A percentile compares a stretch with the other conserved stretches of the same genome.
Conservation (phyloP, 2,888 invertebrate species). For the Dryococelus australis region DNA sequence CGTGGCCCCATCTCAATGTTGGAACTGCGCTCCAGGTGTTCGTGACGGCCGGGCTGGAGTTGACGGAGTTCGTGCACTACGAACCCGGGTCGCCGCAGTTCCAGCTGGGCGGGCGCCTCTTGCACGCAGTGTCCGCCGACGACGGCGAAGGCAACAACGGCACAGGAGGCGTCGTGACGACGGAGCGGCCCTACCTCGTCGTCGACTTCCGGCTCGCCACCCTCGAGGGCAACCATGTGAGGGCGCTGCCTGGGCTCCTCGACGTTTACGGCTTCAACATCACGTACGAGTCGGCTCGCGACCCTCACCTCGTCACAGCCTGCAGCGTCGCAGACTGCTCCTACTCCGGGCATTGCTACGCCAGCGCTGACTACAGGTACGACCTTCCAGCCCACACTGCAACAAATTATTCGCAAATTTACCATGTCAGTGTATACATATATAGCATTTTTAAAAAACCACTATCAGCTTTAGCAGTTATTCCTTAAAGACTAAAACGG, state of each 20-base stretch:
- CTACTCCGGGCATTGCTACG: slow-evolving; percentile 83
- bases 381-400: too few relatives aligned
- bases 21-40: not conserved
- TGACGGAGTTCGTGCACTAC: slow-evolving; percentile 80
- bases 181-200: slow-evolving; percentile 76
- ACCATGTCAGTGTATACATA: too few relatives aligned
- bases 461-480: too few relatives aligned
- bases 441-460: too few relatives aligned
- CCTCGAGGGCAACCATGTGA: slow-evolving; percentile 81
- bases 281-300: slow-evolving; percentile 78
- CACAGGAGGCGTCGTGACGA: slow-evolving; percentile 68
- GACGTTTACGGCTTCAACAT: slow-evolving; percentile 93
- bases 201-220: slow-evolving; percentile 77
- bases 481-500: too few relatives aligned
- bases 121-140: slow-evolving; percentile 70
- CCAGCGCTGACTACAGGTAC: slow-evolving; percentile 70
- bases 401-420: too few relatives aligned
- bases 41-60: slow-evolving; percentile 77
- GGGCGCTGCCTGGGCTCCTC: slow-evolving; percentile 80
- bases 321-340: slow-evolving; percentile 86
- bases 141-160: slow-evolving; percentile 69
- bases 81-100: slow-evolving; percentile 61
- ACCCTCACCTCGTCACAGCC: slow-evolving; percentile 63
- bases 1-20: too few relatives aligned
- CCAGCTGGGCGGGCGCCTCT: slow-evolving; percentile 70